Base-by-base conservation (phyloP, 2,888 invertebrate species). In the Eretmocerus hayati region DNA sequence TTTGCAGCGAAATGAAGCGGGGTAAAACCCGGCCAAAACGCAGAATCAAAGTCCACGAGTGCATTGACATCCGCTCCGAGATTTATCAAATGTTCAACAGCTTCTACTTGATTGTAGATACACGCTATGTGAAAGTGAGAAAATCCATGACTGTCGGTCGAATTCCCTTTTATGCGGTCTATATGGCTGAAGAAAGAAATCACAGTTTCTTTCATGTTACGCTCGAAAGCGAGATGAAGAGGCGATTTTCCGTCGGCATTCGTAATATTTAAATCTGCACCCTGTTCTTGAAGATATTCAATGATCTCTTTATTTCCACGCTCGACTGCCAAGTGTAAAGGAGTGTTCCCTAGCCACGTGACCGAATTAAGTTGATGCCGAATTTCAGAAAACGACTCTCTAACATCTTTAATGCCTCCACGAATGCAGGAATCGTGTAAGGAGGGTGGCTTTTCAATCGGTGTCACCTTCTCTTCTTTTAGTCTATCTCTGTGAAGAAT, bases 1-100 rank as follows among this genome's bases (percentile, higher is more conserved):
- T n/a, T n/a, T n/a, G n/a, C n/a, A n/a, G 45, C 38, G 16, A 38
- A 38, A 38, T 45, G 45, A 1, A 45, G 30, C 1, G 45, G 31
- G 8, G 45, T 16, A 21, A 33, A 45, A 20, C 45, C 45, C 5
- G 31, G 38, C 4, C n/a, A 11, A 2, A 4, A 2, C 9, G n/a
- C n/a, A 5, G 16, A 13, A 30, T 38, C 37, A 16, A 15, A 16
- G 31, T 45, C 38, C 20, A 15, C 38, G 4, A 38, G 21, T 1
- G 1, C 3, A 15, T 45, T 21, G 9, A 38, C 15, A 16, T 38
- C 22, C 5, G 20, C 31, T 2, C 45, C 45, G 5, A 15, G 11
- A 16, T 16, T 20, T 16, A 45, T 20, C 21, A 31, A 45, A 4
- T 38, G 5, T 8, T 45, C 15, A 2, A 38, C 40, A 3, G 26